Base-by-base conservation (phyloP, 2,888 invertebrate species). In the Euproctis similis region DNA sequence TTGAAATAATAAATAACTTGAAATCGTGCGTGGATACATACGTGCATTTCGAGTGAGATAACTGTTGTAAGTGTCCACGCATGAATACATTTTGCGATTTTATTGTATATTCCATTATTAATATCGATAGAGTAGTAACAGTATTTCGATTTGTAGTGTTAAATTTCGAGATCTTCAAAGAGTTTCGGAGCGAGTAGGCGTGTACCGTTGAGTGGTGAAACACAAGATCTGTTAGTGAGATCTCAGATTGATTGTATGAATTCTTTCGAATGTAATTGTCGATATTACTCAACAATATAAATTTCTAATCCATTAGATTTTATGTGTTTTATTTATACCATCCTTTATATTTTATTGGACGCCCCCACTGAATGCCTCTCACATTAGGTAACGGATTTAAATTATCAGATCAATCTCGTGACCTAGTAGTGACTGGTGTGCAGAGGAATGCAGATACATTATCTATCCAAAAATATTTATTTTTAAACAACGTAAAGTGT, bases 251-350 rank as follows among this genome's bases (percentile, higher is more conserved):
- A 46, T 53, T 59, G 62, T 64, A 61, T 59, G 64, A 58, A 57
- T 62, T 67, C 62, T 74, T 63, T 73, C 60, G 59, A 60, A 68
- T 58, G 65, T 76, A 62, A 64, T 66, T 73, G 70, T 80, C 69
- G 72, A 80, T 73, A 81, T 80, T 80, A 81, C 70, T 82, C 82
- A 80, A 77, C 71, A 81, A 82, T 77, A 81, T 77, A 84, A 76
- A 82, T 77, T 84, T 82, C 81, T 82, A 75, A 82, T 81, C 81
- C 82, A 80, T 77, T 82, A 82, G 73, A 80, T 65, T 59, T 57
- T 46, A 43, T 38, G 57, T 49, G 70, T 80, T 78, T 82, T 63
- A 78, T 78, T 81, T 60, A n/a, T n/a, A 14, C 14, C 14, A 4
- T 14, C 14, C n/a, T n/a, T n/a, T n/a, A n/a, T n/a, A n/a, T n/a